Conservation (phyloP, 2,113 vertebrate genomes). For the Junco hyemalis region DNA sequence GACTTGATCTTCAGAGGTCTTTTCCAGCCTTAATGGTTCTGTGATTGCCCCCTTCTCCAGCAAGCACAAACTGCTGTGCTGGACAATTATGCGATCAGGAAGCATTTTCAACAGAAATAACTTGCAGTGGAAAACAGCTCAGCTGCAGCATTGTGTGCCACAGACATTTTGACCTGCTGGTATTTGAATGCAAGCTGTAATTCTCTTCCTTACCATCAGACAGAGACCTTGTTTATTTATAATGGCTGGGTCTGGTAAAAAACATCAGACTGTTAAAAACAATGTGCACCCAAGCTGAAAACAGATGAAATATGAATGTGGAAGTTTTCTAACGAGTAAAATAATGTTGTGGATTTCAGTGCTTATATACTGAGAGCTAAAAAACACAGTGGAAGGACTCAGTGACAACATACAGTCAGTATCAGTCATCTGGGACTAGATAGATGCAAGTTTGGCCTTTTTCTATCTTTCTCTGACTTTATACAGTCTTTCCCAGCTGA, state of each 20-base stretch:
- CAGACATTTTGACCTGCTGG: conserved; percentile 7
- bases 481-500: not conserved
- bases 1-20: not conserved
- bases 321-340: not conserved
- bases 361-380: not conserved
- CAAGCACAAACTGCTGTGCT: not conserved
- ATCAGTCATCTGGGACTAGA: not conserved
- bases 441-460: not conserved
- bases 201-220: not conserved
- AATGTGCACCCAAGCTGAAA: not conserved
- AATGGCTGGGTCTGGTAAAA: not conserved
- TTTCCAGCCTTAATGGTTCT: not conserved
- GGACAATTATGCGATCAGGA: not conserved
- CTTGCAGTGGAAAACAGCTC: not conserved
- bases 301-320: not conserved
- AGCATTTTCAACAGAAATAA: not conserved
- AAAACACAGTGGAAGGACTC: not conserved
- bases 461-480: not conserved
- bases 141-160: not conserved
- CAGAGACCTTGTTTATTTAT: not conserved
- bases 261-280: not conserved
- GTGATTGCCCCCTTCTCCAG: not conserved
- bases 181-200: conserved; percentile 5
- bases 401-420: not conserved
- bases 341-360: not conserved